Base-by-base conservation (phyloP, 2,113 vertebrate genomes). In the Cebus imitator region DNA sequence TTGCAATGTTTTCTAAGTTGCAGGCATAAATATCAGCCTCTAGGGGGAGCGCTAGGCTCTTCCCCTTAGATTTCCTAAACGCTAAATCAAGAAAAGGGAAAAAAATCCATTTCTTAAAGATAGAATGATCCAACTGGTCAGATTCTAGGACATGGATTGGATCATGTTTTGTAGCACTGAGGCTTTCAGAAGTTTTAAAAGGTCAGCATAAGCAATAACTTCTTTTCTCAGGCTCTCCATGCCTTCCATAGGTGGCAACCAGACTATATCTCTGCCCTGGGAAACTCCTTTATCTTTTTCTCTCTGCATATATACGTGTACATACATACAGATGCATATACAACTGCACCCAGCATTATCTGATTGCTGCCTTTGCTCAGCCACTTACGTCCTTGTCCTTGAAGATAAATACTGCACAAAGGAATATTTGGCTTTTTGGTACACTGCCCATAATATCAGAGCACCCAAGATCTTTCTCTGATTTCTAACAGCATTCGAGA, bases 11-110 rank as follows among this genome's bases (percentile, higher is more conserved):
- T 68, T 75, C 25, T 35, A 64, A 78, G 21, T 27, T 64, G 61
- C 48, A 40, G 58, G 10, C n/a, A 45, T 45, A 82, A 50, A 25
- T 30, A 43, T 37, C 83, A 50, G 20, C 96, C 96, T 97, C 91
- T 96, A 97, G 92, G 87, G 91, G 91, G 95, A 94, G 70, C 80
- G 58, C 96, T 73, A 95, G 45, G 68, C 37, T 93, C 75, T 95
- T 81, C 6, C 17, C 87, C 93, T 97, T 89, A 43, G 35, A 66
- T 94, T 93, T 95, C 27, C 50, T 91, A 78, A 93, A 80, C 30
- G 40, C 18, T 92, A 90, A 91, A 2, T 40, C 35, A 58, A 78
- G n/a, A 86, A 85, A 94, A 82, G 66, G 25, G 73, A 84, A 57
- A 93, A 92, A 93, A 20, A 6, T 48, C 17, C 14, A 57, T 11